These are phyloP conservation scores for Silurus glanis DNA, from an alignment of 2,113 vertebrate species.

Conservation along the genomic window DNA sequence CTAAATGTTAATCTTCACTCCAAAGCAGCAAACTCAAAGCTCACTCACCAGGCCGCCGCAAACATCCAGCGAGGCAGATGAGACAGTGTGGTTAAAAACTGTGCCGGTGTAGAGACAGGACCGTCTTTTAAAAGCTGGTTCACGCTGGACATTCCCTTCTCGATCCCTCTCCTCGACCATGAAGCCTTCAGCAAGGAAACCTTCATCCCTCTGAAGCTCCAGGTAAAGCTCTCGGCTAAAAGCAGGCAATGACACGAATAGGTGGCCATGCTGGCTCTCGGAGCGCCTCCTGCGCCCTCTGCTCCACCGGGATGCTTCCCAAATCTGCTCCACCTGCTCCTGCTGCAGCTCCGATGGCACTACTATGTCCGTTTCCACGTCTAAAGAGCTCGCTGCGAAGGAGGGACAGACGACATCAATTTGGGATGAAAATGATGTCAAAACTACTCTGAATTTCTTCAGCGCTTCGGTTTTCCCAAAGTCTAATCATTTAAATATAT, in stretches of 20 bases:
- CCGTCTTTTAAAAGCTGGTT: constrained; percentile 56
- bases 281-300: constrained; percentile 50
- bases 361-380: constrained; percentile 74
- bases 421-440: not conserved
- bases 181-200: constrained; percentile 80
- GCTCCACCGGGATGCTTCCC: constrained; percentile 46
- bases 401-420: not conserved
- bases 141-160: constrained; percentile 47
- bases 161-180: constrained; percentile 77
- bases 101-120: constrained; percentile 87
- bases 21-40: not conserved
- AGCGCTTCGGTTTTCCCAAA: not conserved
- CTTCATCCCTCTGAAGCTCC: constrained; percentile 76
- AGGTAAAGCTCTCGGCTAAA: constrained; percentile 80
- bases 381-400: constrained; percentile 55
- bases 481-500: too few relatives aligned
- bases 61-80: constrained; percentile 83
- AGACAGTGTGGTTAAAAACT: constrained; percentile 80
- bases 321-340: constrained; percentile 77
- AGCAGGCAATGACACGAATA: constrained; percentile 82
- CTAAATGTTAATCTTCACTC: not conserved
- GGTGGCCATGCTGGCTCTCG: constrained; percentile 53
- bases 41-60: constrained; percentile 88
- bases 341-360: constrained; percentile 78
- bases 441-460: not conserved